Evolutionary conservation across 2,797 vertebrate species (phyloP).

Genomic region (Sebastiscus albofasciatus): DNA sequence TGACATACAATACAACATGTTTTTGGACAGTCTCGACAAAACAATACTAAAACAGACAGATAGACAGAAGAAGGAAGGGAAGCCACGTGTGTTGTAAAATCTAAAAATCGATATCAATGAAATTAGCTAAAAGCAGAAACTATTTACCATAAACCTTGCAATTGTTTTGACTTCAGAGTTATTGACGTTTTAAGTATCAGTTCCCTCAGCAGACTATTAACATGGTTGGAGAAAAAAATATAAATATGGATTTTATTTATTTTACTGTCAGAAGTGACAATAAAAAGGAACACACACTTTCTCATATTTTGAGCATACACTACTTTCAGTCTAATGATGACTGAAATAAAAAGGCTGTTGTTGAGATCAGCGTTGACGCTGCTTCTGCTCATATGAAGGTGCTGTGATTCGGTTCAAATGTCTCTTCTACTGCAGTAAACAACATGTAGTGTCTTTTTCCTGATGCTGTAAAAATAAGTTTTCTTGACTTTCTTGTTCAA

Average conservation of each 20-base stretch:
- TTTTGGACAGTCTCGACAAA: not conserved
- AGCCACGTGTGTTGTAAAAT: too few relatives aligned
- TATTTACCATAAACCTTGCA: too few relatives aligned
- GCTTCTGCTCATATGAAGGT: not conserved
- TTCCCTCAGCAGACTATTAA: too few relatives aligned
- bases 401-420: not conserved
- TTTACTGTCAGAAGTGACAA: not conserved
- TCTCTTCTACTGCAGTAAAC: constrained; percentile 5
- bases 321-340: not conserved
- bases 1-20: not conserved
- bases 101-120: too few relatives aligned
- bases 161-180: too few relatives aligned
- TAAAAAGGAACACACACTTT: not conserved
- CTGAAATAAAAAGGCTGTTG: not conserved
- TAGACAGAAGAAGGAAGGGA: not conserved
- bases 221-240: too few relatives aligned
- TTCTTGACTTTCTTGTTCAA: constrained; percentile 25
- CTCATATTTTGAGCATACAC: not conserved
- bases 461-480: constrained; percentile 12
- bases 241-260: too few relatives aligned
- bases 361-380: not conserved
- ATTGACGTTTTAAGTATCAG: too few relatives aligned
- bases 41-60: not conserved
- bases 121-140: too few relatives aligned
- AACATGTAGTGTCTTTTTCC: not conserved